Percentiles rank a stretch among this genome's conserved stretches.
Conservation (phyloP, 2,113 vertebrate genomes). For the human region DNA sequence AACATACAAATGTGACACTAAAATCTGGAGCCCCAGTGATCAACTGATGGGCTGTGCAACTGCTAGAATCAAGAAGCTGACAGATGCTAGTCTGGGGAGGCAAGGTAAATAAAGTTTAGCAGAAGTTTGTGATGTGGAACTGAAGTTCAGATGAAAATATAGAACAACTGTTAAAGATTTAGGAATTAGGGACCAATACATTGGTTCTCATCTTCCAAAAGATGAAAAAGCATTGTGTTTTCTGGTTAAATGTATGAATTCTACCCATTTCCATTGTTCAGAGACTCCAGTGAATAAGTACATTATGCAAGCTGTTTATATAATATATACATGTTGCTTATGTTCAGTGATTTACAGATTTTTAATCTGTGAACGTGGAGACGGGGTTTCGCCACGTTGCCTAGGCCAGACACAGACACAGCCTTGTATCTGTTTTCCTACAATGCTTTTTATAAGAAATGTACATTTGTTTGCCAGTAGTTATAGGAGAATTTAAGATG, state of each 20-base stretch:
- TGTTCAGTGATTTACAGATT: not conserved
- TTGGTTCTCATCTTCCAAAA: not conserved
- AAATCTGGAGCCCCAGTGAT: not conserved
- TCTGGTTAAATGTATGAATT: not conserved
- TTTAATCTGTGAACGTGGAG: not conserved
- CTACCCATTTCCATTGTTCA: not conserved
- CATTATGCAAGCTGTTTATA: not conserved
- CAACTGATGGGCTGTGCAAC: not conserved
- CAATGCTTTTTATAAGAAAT: too few relatives aligned
- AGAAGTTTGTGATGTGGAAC: not conserved
- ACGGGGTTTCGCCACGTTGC: too few relatives aligned
- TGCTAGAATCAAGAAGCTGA: not conserved
- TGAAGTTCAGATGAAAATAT: not conserved
- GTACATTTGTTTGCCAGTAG: too few relatives aligned
- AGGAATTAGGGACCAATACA: not conserved
- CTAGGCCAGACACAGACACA: too few relatives aligned
- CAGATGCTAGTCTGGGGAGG: not conserved
- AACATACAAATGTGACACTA: slow-evolving; percentile 3
- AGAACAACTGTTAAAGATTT: not conserved
- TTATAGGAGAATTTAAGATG: too few relatives aligned
- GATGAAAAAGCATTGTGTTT: not conserved
- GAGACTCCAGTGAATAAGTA: not conserved
- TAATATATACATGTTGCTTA: not conserved
- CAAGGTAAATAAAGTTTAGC: not conserved
- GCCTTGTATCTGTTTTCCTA: too few relatives aligned